Base-by-base conservation (phyloP, 1,140 invertebrate genomes). In the Radopholus similis region DNA sequence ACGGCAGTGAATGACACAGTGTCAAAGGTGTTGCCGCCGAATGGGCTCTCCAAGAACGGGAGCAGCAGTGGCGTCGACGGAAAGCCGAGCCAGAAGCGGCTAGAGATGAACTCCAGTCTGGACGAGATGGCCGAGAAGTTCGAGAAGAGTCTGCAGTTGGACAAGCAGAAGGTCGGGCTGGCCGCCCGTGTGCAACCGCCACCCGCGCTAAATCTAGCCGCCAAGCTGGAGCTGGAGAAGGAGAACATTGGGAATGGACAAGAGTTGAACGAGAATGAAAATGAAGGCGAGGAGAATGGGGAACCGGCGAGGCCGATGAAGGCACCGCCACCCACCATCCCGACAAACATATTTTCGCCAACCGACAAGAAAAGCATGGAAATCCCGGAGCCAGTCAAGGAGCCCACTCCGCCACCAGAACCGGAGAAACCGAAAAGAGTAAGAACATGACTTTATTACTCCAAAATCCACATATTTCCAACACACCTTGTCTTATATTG, bases 361-460 rank as follows among this genome's bases (percentile, higher is more conserved):
- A 81, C 78, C 4, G 81, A 83, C 59, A 54, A 58, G 13, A 83
- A 83, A 65, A 74, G 70, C 4, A 82, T 82, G 78, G 70, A 76
- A 4, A 79, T 81, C 60, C 77, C 81, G 2, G 73, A 74, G 34
- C 68, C 71, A 11, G 53, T 69, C 9, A 70, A 68, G 34, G 76
- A 71, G 44, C 56, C 64, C 4, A 63, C 65, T 21, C 74, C 58
- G 26, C 71, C 73, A 13, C 64, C 70, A 38, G 72, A 70, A 30
- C 68, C 69, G 32, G 47, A 40, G 6, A 69, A 66, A 32, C 71
- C 66, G 9, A 47, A 73, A 74, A 13, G 34, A 28, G 66, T 28
- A 23, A 53, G 38, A 54, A 68, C n/a, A 37, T 40, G 49, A 18
- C 30, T 18, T 34, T 40, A 53, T 28, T 5, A 6, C 38, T 63